These are phyloP conservation scores for Diplolepis rosae DNA, from an alignment of 2,888 invertebrate species.

Conservation along the genomic window DNA sequence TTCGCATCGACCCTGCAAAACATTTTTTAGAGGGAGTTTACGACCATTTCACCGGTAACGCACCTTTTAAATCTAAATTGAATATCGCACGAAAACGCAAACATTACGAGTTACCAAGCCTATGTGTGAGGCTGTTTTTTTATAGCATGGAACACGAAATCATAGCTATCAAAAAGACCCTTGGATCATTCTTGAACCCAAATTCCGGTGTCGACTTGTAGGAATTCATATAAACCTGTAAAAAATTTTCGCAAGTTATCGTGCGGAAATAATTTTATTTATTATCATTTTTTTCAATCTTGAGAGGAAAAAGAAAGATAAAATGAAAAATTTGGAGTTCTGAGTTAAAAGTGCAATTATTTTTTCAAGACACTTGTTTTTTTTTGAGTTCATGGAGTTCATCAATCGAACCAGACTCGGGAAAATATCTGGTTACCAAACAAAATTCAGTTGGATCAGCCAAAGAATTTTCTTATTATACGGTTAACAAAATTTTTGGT, in stretches of 20 bases:
- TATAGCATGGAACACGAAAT: background rate
- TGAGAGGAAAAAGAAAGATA: too few relatives aligned
- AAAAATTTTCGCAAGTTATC: background rate
- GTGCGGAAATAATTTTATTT: too few relatives aligned
- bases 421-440: too few relatives aligned
- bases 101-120: background rate
- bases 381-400: too few relatives aligned
- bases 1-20: slow-evolving; percentile 4
- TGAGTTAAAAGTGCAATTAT: too few relatives aligned
- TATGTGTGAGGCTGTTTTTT: background rate
- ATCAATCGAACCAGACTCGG: too few relatives aligned
- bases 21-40: slow-evolving; percentile 10
- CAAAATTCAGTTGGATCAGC: too few relatives aligned
- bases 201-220: background rate
- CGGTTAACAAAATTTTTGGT: too few relatives aligned
- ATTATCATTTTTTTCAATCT: too few relatives aligned
- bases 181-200: background rate
- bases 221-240: background rate
- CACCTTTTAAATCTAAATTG: background rate
- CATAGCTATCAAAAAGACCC: background rate
- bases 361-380: too few relatives aligned
- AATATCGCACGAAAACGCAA: background rate
- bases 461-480: too few relatives aligned
- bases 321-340: too few relatives aligned
- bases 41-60: background rate